Conservation (phyloP, 2,888 invertebrate species). For the Dysmachus trigonus region DNA sequence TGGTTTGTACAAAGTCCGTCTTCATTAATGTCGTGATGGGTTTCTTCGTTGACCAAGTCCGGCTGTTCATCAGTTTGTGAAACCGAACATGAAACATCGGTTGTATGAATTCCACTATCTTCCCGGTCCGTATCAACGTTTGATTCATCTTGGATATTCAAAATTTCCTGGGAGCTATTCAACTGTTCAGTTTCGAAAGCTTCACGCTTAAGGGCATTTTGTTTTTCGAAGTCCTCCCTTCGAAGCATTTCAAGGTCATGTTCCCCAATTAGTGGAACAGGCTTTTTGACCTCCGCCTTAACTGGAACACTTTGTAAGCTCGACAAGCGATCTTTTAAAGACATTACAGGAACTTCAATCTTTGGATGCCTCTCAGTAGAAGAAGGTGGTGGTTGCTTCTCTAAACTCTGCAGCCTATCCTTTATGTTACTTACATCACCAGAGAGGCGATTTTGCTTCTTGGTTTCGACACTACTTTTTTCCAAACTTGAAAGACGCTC, state of each 20-base stretch:
- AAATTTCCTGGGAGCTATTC: conserved; percentile 47
- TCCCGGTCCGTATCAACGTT: conserved; percentile 73
- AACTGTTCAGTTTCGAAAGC: conserved; percentile 45
- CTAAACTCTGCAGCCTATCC: conserved; percentile 71
- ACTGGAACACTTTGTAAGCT: conserved; percentile 62
- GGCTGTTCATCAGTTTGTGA: conserved; percentile 79
- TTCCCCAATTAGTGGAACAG: conserved; percentile 65
- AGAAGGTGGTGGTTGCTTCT: conserved; percentile 60
- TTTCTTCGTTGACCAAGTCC: conserved; percentile 63
- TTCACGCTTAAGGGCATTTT: conserved; percentile 10
- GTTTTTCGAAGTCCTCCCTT: conserved; percentile 57
- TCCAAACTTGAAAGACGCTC: conserved; percentile 76
- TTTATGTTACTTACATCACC: conserved; percentile 72
- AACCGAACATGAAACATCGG: conserved; percentile 78
- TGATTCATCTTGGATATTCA: conserved; percentile 49
- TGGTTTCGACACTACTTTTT: conserved; percentile 69
- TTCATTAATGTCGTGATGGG: conserved; percentile 44
- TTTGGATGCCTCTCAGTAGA: conserved; percentile 54
- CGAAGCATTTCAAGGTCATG: conserved; percentile 66
- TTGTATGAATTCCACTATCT: conserved; percentile 74
- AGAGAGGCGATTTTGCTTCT: conserved; percentile 67
- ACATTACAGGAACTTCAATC: conserved; percentile 59
- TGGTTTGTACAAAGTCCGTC: conserved; percentile 18
- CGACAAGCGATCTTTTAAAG: conserved; percentile 62
- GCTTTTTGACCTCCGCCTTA: conserved; percentile 61